phyloP scores from a whole-genome alignment of 2,797 vertebrate species.

The Podarcis lilfordi region DNA sequence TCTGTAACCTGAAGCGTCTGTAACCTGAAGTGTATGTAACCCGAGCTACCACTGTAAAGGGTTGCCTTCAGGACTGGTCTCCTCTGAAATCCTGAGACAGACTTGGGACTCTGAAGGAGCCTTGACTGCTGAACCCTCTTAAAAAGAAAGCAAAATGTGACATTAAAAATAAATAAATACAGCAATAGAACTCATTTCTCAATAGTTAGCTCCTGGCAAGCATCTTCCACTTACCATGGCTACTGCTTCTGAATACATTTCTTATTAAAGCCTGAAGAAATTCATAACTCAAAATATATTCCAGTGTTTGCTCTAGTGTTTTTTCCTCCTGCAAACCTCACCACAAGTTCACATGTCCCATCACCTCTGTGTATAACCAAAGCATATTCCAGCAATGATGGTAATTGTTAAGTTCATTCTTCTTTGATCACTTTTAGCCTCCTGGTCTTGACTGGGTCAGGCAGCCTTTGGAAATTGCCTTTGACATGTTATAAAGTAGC shows the following conservation, averaged over 20 bases:
- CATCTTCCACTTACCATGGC: neutral
- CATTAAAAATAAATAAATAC: neutral
- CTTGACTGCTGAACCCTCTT: no score
- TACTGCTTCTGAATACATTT: neutral
- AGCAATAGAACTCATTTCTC: neutral
- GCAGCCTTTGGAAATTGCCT: neutral
- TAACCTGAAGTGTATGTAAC: no score
- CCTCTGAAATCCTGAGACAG: no score
- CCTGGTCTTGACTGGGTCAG: neutral
- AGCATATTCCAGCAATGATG: neutral
- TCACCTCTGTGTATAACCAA: neutral
- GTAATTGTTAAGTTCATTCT: neutral
- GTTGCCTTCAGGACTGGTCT: no score
- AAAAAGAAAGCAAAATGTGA: no score
- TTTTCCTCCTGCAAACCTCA: neutral
- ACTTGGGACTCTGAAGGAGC: no score
- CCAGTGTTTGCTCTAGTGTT: neutral
- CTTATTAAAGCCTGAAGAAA: neutral
- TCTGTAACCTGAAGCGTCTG: no score
- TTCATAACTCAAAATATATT: neutral
- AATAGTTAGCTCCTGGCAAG: neutral
- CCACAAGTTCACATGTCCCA: neutral
- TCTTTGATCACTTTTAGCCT: slow-evolving; percentile 1
- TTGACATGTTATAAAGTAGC: neutral
- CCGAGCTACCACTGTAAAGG: no score